These are phyloP conservation scores for Dysidea cf. avara DNA, from an alignment of 37 sponge, comb jelly and placozoan genomes.

Conservation along the genomic window DNA sequence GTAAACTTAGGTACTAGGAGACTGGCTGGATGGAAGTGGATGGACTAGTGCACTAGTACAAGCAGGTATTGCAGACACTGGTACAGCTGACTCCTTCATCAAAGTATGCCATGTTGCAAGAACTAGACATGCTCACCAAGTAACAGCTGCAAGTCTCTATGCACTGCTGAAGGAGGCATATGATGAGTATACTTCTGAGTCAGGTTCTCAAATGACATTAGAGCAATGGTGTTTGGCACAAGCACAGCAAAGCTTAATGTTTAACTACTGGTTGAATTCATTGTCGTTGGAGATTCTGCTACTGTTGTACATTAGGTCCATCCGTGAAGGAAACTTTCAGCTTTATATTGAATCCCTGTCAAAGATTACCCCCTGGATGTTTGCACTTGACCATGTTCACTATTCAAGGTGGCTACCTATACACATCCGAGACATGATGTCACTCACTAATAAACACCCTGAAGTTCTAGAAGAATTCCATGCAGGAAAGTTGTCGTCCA, in stretches of 20 bases:
- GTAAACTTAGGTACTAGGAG: slow-evolving; percentile 1
- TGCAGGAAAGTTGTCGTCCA: no score
- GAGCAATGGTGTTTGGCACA: not conserved
- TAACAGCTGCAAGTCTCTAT: slow-evolving; percentile 12
- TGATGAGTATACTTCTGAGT: not conserved
- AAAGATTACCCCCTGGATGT: slow-evolving; percentile 20
- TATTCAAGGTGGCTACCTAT: no score
- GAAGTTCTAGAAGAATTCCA: no score
- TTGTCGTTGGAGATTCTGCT: not conserved
- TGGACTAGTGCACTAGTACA: slow-evolving; percentile 1
- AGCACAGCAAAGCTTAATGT: not conserved
- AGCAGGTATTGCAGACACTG: slow-evolving; percentile 14
- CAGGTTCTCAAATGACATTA: no score
- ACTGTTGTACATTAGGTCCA: slow-evolving; percentile 21
- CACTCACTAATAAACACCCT: no score
- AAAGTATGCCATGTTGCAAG: slow-evolving; percentile 11
- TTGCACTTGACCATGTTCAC: slow-evolving; percentile 14
- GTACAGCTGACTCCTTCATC: slow-evolving; percentile 21
- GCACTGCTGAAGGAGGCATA: not conserved
- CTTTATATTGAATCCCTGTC: slow-evolving; percentile 12
- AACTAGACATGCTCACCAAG: slow-evolving; percentile 32
- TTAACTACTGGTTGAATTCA: slow-evolving; percentile 22
- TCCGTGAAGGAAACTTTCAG: slow-evolving; percentile 33
- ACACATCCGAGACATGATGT: no score
- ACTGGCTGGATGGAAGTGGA: slow-evolving; percentile 32